Evolutionary conservation across 2,113 vertebrate genomes (phyloP).

Genomic region (Hydropotes inermis): DNA sequence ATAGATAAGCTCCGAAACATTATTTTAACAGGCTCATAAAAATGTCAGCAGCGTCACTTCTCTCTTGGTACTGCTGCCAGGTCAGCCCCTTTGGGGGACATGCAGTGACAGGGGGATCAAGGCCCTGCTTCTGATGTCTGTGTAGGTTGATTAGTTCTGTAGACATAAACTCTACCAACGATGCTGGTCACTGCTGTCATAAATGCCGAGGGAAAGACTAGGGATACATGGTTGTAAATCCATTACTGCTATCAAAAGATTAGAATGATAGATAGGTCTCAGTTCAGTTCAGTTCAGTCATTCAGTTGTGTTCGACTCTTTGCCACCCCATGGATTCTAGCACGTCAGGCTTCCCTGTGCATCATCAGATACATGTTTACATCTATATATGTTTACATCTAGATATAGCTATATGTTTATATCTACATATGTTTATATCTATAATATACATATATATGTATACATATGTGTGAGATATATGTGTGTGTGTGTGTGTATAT

Average conservation of each 20-base stretch:
- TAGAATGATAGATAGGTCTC: background rate
- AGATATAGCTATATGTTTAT: background rate
- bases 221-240: background rate
- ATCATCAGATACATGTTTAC: background rate
- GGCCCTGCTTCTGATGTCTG: background rate
- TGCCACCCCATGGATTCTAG: background rate
- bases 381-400: background rate
- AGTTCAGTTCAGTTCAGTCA: background rate
- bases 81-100: background rate
- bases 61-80: background rate
- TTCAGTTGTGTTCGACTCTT: background rate
- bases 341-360: background rate
- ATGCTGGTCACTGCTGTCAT: background rate
- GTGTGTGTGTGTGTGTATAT: background rate
- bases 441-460: background rate
- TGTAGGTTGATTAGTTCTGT: background rate
- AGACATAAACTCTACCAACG: background rate
- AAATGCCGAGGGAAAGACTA: background rate
- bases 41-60: background rate
- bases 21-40: constrained; percentile 20
- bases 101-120: background rate
- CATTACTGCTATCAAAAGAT: background rate
- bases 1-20: background rate
- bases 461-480: background rate
- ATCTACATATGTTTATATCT: background rate